A percentile compares a stretch with the other conserved stretches of the same genome.
These are phyloP conservation scores for Tragelaphus eurycerus DNA, from an alignment of 2,797 vertebrate genomes.

Conservation along the genomic window DNA sequence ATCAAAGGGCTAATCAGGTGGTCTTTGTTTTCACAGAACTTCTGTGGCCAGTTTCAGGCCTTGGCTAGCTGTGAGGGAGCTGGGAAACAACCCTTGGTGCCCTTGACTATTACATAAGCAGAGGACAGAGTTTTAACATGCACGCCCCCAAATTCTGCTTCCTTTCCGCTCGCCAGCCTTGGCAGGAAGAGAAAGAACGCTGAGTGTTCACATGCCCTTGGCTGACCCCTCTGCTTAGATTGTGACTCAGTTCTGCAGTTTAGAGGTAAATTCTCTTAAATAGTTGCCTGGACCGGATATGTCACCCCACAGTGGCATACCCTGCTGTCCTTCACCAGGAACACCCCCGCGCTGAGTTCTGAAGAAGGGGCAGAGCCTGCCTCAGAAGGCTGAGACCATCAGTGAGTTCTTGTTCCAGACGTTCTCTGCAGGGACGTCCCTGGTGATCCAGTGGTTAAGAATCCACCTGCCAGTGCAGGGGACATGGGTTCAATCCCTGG, in stretches of 20 bases:
- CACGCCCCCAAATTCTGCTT: too few species aligned
- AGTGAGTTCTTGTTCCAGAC: neutral
- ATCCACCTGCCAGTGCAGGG: neutral
- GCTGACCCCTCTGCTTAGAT: neutral
- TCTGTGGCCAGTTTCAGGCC: neutral
- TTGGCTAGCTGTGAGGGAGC: neutral
- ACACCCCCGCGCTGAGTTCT: rapidly evolving
- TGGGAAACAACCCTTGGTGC: neutral
- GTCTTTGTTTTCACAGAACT: neutral
- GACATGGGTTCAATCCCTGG: neutral
- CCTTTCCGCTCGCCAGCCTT: neutral
- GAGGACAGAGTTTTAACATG: neutral
- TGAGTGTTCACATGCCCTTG: neutral
- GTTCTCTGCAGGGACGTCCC: neutral
- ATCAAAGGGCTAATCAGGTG: neutral
- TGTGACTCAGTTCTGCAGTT: neutral
- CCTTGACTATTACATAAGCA: neutral
- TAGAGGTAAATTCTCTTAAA: neutral
- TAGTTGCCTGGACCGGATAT: neutral
- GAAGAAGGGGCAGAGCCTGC: neutral
- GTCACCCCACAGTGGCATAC: too few species aligned
- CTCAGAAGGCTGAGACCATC: neutral
- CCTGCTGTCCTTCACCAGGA: neutral
- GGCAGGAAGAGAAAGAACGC: neutral
- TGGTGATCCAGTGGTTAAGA: neutral